phyloP scores from a whole-genome alignment of 2,113 vertebrate species.

The Pollimyrus isidori region DNA sequence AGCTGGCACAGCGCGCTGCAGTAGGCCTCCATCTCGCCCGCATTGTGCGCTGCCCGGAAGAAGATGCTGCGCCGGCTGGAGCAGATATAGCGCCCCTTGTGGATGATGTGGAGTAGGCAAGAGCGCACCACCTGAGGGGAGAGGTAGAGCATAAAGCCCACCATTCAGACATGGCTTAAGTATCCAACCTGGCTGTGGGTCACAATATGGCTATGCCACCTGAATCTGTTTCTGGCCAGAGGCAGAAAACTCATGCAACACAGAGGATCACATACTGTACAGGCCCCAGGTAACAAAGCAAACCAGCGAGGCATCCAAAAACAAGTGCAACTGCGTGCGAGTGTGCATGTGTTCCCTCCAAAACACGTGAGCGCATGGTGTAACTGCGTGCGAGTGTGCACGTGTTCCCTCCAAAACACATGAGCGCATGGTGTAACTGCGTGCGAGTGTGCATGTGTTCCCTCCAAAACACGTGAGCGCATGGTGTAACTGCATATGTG shows the following conservation, averaged over 20 bases:
- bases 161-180: neutral
- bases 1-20: conserved; percentile 78
- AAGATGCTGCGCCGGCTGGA: conserved; percentile 82
- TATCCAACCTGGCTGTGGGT: neutral
- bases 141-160: too few species aligned
- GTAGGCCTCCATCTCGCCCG: conserved; percentile 80
- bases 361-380: neutral
- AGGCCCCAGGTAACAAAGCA: neutral
- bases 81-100: conserved; percentile 78
- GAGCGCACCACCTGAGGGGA: conserved; percentile 63
- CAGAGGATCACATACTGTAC: neutral
- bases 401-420: too few species aligned
- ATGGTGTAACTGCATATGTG: neutral
- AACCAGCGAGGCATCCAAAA: neutral
- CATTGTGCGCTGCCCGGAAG: conserved; percentile 75
- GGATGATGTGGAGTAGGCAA: conserved; percentile 79
- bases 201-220: neutral
- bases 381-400: neutral
- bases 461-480: neutral
- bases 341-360: neutral
- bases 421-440: too few species aligned
- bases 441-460: too few species aligned
- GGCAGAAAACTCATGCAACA: neutral
- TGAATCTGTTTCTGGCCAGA: neutral
- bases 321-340: neutral